A percentile compares a stretch with the other conserved stretches of the same genome.
These are phyloP conservation scores for Sebastiscus tertius DNA, from an alignment of 2,797 vertebrate species.

Conservation along the genomic window DNA sequence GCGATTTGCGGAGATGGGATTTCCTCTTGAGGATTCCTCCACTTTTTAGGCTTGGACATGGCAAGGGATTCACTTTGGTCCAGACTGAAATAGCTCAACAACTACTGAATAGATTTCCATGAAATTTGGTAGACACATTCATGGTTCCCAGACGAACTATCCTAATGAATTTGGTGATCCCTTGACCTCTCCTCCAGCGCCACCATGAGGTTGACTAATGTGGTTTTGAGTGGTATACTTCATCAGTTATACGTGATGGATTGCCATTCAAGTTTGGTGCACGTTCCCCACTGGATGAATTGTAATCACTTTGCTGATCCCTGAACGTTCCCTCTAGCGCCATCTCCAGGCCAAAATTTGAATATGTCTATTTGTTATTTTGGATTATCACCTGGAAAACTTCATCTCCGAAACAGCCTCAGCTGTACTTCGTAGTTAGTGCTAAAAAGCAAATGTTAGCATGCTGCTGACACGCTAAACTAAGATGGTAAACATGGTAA, in stretches of 20 bases:
- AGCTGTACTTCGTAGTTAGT: too few relatives aligned
- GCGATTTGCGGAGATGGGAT: background rate
- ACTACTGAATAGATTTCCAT: background rate
- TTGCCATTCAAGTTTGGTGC: background rate
- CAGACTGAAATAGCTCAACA: background rate
- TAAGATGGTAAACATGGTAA: too few relatives aligned
- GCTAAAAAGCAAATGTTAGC: background rate
- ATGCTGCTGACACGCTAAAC: background rate
- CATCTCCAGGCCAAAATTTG: background rate
- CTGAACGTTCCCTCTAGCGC: background rate
- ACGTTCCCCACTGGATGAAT: background rate
- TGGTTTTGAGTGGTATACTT: background rate
- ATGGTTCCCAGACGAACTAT: background rate
- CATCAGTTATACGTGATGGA: background rate
- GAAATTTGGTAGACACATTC: background rate
- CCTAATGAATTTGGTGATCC: background rate
- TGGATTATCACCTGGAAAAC: background rate
- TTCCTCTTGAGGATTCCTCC: background rate
- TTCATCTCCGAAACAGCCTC: background rate
- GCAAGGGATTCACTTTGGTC: background rate
- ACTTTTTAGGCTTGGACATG: background rate
- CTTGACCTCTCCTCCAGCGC: background rate
- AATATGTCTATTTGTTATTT: background rate
- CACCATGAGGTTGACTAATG: background rate
- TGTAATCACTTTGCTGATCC: background rate